Evolutionary conservation across 2,888 invertebrate genomes (phyloP), one percentile per base, ranked within the genome.

Genomic region (Cecidostiba fungosa): DNA sequence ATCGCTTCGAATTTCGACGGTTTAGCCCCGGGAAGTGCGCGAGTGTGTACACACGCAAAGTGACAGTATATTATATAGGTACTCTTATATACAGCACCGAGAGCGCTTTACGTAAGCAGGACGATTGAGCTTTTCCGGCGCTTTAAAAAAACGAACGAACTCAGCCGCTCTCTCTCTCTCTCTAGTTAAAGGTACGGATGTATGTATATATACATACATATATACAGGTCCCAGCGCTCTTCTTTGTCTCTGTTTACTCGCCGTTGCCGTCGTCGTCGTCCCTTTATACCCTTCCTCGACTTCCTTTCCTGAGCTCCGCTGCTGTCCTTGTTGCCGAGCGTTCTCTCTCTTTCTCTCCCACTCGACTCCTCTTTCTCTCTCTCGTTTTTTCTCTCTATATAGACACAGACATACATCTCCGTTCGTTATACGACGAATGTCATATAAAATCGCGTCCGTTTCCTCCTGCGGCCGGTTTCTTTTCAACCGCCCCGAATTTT

Each of bases 311-410:
- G 23, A 59, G 36, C 78, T 19, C 0, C 76, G 16, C 23, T 39
- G 16, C 50, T 77, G 59, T 77, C 62, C 59, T 62, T 59, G 32
- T 29, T 59, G 36, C 62, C 43, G 43, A 43, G 39, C 43, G 69
- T 69, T 66, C 62, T 39, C 29, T 76, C 76, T 70, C 77, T 66
- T 43, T 39, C 29, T 76, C 76, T 70, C 77, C 36, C 59, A 16
- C 54, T 32, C n/a, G 10, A 19, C 14, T 19, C 6, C 26, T 16
- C 29, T 16, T 29, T 5, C 59, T 47, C n/a, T n/a, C n/a, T n/a
- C n/a, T n/a, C n/a, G n/a, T n/a, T 50, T 29, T 54, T n/a, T 62
- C 59, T 29, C n/a, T 77, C 43, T 32, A 23, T 59, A 59, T 23
- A 54, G 4, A 12, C 10, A 6, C 6, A n/a, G 23, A 6, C 23